These are phyloP conservation scores for Syrmaticus mikado DNA, from an alignment of 2,113 vertebrate species.

Conservation along the genomic window DNA sequence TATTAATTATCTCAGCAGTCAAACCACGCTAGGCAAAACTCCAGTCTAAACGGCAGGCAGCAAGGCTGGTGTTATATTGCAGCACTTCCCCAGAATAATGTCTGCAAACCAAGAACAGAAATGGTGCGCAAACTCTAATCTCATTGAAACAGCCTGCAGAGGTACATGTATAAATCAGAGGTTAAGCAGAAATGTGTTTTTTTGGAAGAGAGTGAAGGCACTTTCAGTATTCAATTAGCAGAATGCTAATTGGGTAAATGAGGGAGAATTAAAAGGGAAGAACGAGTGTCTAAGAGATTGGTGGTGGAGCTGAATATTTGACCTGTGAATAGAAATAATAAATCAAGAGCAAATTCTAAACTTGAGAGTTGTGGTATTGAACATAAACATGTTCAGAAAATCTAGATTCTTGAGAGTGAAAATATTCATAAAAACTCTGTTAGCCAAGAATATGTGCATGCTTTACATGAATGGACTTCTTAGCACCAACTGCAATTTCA, in stretches of 20 bases:
- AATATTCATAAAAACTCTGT: neutral
- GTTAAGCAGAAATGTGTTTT: conserved; percentile 2
- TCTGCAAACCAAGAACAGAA: neutral
- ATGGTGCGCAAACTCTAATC: neutral
- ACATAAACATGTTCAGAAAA: neutral
- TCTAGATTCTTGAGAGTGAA: neutral
- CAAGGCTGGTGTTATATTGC: neutral
- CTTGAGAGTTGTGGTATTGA: neutral
- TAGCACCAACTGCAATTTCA: neutral
- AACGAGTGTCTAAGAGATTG: neutral
- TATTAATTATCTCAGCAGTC: conserved; percentile 55
- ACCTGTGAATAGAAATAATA: neutral
- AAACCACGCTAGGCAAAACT: neutral
- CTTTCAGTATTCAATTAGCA: conserved; percentile 29
- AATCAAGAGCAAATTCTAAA: neutral
- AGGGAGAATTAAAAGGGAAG: conserved; percentile 33
- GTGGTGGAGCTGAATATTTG: neutral
- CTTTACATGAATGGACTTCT: neutral
- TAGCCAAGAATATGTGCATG: neutral
- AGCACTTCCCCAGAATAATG: neutral
- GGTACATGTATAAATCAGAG: conserved; percentile 23
- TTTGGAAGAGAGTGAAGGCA: conserved; percentile 30
- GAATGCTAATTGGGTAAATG: conserved; percentile 48
- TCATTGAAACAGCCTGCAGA: neutral
- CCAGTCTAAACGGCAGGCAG: neutral